Evolutionary conservation across 2,797 vertebrate species (phyloP).

Genomic region (Fistularia commersonii): DNA sequence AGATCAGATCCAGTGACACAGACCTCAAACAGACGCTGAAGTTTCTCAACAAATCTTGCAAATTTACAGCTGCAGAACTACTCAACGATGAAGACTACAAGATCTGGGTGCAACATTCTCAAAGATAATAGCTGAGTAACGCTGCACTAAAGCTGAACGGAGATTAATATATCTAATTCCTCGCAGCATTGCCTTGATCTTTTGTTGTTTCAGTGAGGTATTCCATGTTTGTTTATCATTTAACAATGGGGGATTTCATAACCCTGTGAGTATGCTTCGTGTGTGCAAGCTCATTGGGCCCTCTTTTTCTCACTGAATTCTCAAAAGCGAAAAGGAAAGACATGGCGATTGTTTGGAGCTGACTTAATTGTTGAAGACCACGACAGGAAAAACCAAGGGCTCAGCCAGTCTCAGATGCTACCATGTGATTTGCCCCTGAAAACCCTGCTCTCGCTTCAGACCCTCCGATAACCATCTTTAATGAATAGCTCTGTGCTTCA

Average conservation of each 20-base stretch:
- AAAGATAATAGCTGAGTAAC: slow-evolving; percentile 54
- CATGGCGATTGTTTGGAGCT: slow-evolving; percentile 51
- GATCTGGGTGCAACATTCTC: slow-evolving; percentile 47
- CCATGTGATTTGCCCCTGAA: slow-evolving; percentile 61
- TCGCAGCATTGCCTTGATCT: slow-evolving; percentile 43
- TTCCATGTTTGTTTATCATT: slow-evolving; percentile 48
- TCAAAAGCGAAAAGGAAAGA: slow-evolving; percentile 37
- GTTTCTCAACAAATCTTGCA: no score
- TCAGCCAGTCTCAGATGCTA: slow-evolving; percentile 45
- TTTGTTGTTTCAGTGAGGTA: slow-evolving; percentile 54
- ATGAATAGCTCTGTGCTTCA: slow-evolving; percentile 79
- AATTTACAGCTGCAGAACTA: neutral
- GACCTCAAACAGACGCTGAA: slow-evolving; percentile 18
- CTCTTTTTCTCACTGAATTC: slow-evolving; percentile 27
- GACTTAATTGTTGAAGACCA: slow-evolving; percentile 50
- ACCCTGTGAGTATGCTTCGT: slow-evolving; percentile 24
- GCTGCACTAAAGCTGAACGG: slow-evolving; percentile 42
- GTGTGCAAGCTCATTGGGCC: slow-evolving; percentile 34
- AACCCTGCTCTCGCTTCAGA: slow-evolving; percentile 59
- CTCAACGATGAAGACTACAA: slow-evolving; percentile 48
- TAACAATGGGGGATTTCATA: slow-evolving; percentile 22
- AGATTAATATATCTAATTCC: slow-evolving; percentile 39
- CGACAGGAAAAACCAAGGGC: slow-evolving; percentile 17
- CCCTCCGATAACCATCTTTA: slow-evolving; percentile 77
- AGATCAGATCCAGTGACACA: slow-evolving; percentile 20